phyloP scores from a whole-genome alignment of 2,113 vertebrate genomes.

The Petroica traversi region DNA sequence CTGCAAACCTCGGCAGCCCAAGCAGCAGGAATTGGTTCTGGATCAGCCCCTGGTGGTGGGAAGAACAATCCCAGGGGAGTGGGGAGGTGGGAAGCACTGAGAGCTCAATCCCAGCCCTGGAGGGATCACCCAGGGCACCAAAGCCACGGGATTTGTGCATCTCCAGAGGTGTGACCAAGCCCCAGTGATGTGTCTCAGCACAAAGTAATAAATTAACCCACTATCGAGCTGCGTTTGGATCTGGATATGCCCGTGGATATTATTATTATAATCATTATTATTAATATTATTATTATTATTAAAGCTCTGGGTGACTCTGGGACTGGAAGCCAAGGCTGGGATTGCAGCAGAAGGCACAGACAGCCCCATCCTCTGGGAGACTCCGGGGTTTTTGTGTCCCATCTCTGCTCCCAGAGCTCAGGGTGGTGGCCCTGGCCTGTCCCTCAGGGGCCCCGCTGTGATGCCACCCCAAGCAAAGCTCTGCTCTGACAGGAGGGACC shows the following conservation, averaged over 20 bases:
- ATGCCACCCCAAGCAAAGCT: rapidly evolving
- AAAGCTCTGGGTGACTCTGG: not conserved
- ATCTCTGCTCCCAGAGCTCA: rapidly evolving
- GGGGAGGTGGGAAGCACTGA: not conserved
- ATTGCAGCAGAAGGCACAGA: not conserved
- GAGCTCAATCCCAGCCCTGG: rapidly evolving
- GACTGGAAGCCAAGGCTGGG: not conserved
- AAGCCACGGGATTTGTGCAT: not conserved
- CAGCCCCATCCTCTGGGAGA: not conserved
- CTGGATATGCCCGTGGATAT: not conserved
- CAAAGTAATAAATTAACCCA: not conserved
- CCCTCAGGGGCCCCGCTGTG: not conserved
- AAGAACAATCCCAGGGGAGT: not conserved
- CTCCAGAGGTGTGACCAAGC: not conserved
- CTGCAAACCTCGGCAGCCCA: not conserved
- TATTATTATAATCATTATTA: not conserved
- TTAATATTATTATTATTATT: not conserved
- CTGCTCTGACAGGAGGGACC: rapidly evolving
- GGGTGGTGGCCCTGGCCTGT: not conserved
- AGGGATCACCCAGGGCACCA: not conserved
- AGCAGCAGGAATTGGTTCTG: not conserved
- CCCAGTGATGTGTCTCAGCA: not conserved
- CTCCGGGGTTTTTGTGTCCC: too few relatives aligned
- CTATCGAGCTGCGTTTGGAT: rapidly evolving
- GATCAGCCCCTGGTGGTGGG: not conserved